Conservation (phyloP, 2,888 invertebrate species). For the Crepidodera aurea region DNA sequence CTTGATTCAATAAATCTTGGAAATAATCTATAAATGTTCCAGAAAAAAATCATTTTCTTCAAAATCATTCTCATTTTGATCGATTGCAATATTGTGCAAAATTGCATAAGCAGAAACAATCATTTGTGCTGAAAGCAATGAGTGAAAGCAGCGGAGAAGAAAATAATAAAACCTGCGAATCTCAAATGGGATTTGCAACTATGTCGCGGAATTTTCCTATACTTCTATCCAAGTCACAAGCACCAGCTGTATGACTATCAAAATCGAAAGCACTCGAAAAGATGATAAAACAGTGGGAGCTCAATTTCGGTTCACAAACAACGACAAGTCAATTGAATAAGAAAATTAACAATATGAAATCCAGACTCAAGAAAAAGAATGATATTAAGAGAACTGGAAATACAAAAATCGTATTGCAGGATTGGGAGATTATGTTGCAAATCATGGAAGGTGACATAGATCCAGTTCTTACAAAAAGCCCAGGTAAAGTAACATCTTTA, state of each 20-base stretch:
- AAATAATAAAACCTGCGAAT: too few relatives aligned
- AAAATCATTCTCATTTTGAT: too few relatives aligned
- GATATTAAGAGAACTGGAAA: slow-evolving; percentile 33
- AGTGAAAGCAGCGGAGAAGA: too few relatives aligned
- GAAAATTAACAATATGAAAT: slow-evolving; percentile 36
- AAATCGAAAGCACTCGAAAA: slow-evolving; percentile 24
- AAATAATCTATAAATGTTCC: too few relatives aligned
- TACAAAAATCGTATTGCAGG: slow-evolving; percentile 30
- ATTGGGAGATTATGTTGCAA: slow-evolving; percentile 29
- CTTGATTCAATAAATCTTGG: too few relatives aligned
- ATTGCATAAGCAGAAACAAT: too few relatives aligned
- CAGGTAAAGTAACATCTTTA: slow-evolving; percentile 14
- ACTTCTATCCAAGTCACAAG: slow-evolving; percentile 23
- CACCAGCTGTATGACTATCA: slow-evolving; percentile 21
- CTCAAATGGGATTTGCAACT: too few relatives aligned
- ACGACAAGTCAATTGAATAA: slow-evolving; percentile 32
- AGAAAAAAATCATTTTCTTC: too few relatives aligned
- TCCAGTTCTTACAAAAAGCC: slow-evolving; percentile 30
- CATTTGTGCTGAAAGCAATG: too few relatives aligned
- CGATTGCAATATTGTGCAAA: too few relatives aligned
- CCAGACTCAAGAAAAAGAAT: too few relatives aligned
- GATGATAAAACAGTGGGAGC: slow-evolving; percentile 28
- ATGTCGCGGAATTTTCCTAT: slow-evolving; percentile 17
- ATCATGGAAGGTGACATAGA: slow-evolving; percentile 32
- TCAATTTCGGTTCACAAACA: slow-evolving; percentile 33